Conservation (phyloP, 2,797 vertebrate genomes). For the Oreortyx pictus region DNA sequence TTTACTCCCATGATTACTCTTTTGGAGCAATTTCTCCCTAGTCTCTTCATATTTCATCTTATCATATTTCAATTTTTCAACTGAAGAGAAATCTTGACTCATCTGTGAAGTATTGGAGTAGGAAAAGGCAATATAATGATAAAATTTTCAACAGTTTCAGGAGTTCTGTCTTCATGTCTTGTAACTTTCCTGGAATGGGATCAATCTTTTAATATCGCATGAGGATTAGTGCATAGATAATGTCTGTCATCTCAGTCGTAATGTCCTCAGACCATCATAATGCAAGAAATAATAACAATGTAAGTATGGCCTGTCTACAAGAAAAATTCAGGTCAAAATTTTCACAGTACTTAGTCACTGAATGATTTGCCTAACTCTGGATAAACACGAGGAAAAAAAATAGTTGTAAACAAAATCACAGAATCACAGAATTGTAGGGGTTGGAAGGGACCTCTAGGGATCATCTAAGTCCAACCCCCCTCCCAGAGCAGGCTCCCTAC, state of each 20-base stretch:
- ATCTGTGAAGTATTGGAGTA: background rate
- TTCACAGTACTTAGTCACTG: background rate
- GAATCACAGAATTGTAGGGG: too few species aligned
- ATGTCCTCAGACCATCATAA: background rate
- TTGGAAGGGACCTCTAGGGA: too few species aligned
- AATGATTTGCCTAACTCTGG: background rate
- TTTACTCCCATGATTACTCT: background rate
- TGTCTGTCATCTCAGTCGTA: background rate
- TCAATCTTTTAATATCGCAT: background rate
- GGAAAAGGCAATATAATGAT: rapidly evolving
- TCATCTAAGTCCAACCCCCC: too few species aligned
- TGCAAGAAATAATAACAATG: background rate
- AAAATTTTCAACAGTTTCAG: background rate
- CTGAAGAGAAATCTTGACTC: background rate
- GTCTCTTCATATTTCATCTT: background rate
- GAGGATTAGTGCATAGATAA: background rate
- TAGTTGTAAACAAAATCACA: background rate
- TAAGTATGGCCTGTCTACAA: background rate
- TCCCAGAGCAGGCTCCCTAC: too few species aligned
- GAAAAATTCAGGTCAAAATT: background rate
- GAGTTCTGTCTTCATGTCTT: background rate
- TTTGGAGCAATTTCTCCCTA: rapidly evolving
- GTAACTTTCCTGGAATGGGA: background rate
- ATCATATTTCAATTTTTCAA: background rate
- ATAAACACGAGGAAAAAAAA: background rate